phyloP scores from a whole-genome alignment of 2,797 vertebrate genomes.

The Lacerta viridis region DNA sequence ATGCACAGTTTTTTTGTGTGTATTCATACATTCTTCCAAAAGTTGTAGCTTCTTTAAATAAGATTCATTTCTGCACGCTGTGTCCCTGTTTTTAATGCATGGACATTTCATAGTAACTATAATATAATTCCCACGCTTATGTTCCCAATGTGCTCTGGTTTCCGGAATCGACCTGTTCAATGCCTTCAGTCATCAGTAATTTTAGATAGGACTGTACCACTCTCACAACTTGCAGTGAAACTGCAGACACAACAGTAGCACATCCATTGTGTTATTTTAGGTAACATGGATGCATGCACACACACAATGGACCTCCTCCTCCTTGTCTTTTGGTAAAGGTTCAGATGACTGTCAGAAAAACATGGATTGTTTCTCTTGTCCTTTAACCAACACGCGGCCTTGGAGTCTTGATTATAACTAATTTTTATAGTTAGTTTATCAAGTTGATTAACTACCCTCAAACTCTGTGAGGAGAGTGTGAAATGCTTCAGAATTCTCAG shows the following conservation, averaged over 20 bases:
- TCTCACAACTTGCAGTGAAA: not conserved
- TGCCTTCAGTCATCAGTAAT: not conserved
- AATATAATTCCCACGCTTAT: not conserved
- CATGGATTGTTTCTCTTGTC: not conserved
- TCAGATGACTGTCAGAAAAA: not conserved
- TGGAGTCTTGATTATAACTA: not conserved
- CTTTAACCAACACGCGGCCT: not conserved
- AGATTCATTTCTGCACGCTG: not conserved
- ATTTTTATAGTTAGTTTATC: no score
- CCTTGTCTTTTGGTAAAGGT: not conserved
- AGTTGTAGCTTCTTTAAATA: not conserved
- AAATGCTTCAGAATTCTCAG: not conserved
- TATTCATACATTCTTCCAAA: no score
- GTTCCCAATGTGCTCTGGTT: not conserved
- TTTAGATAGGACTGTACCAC: not conserved
- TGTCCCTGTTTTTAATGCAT: not conserved
- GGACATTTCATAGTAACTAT: not conserved
- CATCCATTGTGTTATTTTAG: not conserved
- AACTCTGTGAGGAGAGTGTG: not conserved
- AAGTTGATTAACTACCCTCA: not conserved
- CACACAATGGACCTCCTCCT: not conserved
- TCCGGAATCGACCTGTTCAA: not conserved
- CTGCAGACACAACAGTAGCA: not conserved
- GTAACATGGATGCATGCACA: not conserved
- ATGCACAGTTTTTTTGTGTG: no score